Evolutionary conservation across 1,140 invertebrate species (phyloP).

Genomic region (Watersipora subatra): DNA sequence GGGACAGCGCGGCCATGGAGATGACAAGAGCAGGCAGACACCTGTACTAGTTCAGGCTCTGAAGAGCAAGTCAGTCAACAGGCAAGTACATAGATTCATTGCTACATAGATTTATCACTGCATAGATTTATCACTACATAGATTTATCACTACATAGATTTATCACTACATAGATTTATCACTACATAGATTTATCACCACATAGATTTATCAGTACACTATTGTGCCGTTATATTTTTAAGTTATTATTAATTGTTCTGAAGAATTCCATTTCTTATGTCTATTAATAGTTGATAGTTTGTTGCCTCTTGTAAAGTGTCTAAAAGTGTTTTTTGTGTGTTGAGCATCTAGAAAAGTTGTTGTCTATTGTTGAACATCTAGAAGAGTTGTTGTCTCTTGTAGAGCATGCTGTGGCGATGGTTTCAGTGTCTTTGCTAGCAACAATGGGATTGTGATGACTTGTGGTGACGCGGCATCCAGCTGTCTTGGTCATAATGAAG

Average conservation of each 20-base stretch:
- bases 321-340: not conserved
- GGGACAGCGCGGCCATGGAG: slow-evolving; percentile 56
- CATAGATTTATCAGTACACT: no score
- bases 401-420: slow-evolving; percentile 38
- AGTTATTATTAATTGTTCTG: not conserved
- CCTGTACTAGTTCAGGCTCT: slow-evolving; percentile 49
- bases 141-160: no score
- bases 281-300: no score
- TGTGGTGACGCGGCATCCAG: slow-evolving; percentile 54
- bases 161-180: no score
- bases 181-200: no score
- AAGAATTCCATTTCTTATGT: no score
- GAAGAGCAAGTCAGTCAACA: slow-evolving; percentile 49
- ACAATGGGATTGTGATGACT: slow-evolving; percentile 55
- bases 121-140: no score
- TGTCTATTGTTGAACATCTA: no score
- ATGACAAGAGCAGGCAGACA: slow-evolving; percentile 43
- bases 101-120: not conserved
- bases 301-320: not conserved
- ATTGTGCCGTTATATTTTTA: not conserved
- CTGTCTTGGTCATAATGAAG: slow-evolving; percentile 56
- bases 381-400: no score
- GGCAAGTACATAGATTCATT: slow-evolving; percentile 32
- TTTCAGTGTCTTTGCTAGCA: slow-evolving; percentile 53
- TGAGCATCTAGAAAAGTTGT: not conserved